Percentiles rank a stretch among this genome's conserved stretches.
phyloP scores from a whole-genome alignment of 2,797 vertebrate genomes.

The Fringilla coelebs region DNA sequence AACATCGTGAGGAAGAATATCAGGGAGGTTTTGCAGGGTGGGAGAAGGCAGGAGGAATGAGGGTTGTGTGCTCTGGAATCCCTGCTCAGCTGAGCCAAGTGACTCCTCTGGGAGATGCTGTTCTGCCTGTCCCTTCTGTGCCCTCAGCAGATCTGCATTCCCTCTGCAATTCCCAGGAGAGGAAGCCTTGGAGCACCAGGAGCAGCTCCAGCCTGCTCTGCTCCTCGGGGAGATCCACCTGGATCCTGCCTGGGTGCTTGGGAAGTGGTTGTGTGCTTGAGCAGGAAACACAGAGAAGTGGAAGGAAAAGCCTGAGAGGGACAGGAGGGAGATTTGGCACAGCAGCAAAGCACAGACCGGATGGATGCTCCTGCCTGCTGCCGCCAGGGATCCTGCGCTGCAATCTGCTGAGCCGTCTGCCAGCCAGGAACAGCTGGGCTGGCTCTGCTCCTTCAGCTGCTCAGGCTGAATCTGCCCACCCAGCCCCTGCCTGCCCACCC shows the following conservation, averaged over 20 bases:
- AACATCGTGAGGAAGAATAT: not conserved
- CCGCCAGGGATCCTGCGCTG: not conserved
- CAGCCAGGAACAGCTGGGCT: not conserved
- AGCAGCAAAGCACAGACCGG: not conserved
- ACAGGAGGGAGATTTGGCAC: not conserved
- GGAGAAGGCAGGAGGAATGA: not conserved
- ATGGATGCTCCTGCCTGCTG: not conserved
- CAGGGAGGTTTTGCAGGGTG: accelerated
- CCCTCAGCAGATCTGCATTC: not conserved
- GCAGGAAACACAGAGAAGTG: not conserved
- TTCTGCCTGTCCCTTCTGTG: not conserved
- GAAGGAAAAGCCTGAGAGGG: not conserved
- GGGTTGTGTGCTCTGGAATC: not conserved
- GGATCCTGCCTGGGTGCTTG: not conserved
- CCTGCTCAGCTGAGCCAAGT: not conserved
- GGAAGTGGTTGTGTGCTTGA: not conserved
- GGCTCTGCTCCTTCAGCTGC: not conserved
- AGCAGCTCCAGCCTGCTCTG: not conserved
- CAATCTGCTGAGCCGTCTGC: slow-evolving; percentile 66
- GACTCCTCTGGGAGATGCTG: not conserved
- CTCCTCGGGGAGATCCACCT: not conserved
- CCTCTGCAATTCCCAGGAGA: not conserved
- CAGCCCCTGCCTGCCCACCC: not conserved
- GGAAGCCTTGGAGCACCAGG: not conserved
- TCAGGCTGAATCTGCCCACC: slow-evolving; percentile 10